A percentile compares a stretch with the other conserved stretches of the same genome.
Conservation (phyloP, 2,888 invertebrate genomes). For the Rhingia rostrata region DNA sequence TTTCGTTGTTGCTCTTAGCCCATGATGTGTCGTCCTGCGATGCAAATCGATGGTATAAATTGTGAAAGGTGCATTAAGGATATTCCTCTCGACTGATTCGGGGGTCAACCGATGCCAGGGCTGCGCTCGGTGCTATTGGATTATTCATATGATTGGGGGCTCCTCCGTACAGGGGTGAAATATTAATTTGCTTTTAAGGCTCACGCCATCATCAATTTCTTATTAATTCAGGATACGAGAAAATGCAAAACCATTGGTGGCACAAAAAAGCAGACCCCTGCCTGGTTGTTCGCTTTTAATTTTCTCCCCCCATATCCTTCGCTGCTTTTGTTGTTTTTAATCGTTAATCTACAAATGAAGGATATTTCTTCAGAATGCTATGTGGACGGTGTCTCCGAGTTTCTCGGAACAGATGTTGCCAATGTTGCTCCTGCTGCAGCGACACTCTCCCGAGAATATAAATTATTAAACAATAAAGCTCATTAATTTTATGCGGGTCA, state of each 20-base stretch:
- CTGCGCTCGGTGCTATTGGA: conserved; percentile 10
- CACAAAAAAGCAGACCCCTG: not conserved
- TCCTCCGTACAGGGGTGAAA: conserved; percentile 44
- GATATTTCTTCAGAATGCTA: conserved; percentile 28
- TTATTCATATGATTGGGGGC: conserved; percentile 37
- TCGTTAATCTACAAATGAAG: conserved; percentile 63
- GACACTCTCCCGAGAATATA: conserved; percentile 65
- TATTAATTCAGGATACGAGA: conserved; percentile 64
- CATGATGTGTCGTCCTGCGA: conserved; percentile 15
- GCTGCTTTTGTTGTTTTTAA: conserved; percentile 46
- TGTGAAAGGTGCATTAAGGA: conserved; percentile 68
- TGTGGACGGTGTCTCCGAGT: not conserved
- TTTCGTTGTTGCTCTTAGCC: conserved; percentile 5
- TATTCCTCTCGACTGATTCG: conserved; percentile 23
- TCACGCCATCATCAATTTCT: conserved; percentile 71
- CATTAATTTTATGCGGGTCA: conserved; percentile 75
- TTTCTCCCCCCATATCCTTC: conserved; percentile 4
- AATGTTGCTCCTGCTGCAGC: conserved; percentile 20
- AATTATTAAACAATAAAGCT: conserved; percentile 74
- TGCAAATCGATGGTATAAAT: conserved; percentile 63
- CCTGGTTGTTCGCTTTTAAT: not conserved
- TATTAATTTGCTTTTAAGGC: conserved; percentile 74
- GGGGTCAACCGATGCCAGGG: conserved; percentile 11
- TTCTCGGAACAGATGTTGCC: conserved; percentile 60
- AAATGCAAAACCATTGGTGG: conserved; percentile 65